Evolutionary conservation across 2,113 vertebrate species (phyloP), one percentile per base, ranked within the genome.

Genomic region (Chaetodon trifascialis): DNA sequence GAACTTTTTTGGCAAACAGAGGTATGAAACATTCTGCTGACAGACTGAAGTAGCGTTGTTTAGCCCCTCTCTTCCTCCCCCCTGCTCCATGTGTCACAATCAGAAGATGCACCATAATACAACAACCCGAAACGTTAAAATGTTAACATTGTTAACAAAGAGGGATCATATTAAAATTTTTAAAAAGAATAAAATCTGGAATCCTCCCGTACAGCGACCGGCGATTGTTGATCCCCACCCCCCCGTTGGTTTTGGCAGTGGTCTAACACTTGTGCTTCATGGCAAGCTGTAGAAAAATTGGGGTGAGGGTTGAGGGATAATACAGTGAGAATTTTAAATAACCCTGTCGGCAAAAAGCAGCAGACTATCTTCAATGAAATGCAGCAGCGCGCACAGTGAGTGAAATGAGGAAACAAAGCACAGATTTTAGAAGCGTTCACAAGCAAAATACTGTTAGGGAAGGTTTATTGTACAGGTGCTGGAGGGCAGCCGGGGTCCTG

Each of bases 221-320:
- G 80, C 56, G 23, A 90, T 89, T 21, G 64, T 76, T 90, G 92
- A 88, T 19, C 67, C 71, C 87, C 89, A 84, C 60, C 87, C 90
- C 89, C 11, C 58, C 38, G 84, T 73, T 89, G 94, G 76, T 84
- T 94, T 86, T 90, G 94, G 95, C 93, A 92, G 90, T 90, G 93
- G 91, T 93, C 95, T 97, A 99, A 94, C 97, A 97, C 92, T 99
- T 99, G 96, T 99, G 97, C 95, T 99, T 99, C 98, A 99, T 99
- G 91, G 98, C 98, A 81, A 99, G 97, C 98, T 99, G 96, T 86
- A 95, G 90, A 77, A 82, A 93, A 11, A 90, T 65, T 55, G 25
- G 72, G 58, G 71, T 9, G 12, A 55, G 63, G 58, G 44, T 30
- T 54, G 23, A 25, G 77, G 49, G 34, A 73, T 42, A 64, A 67